Evolutionary conservation across 2,113 vertebrate species (phyloP).

Genomic region (Pelvicachromis taeniatus): DNA sequence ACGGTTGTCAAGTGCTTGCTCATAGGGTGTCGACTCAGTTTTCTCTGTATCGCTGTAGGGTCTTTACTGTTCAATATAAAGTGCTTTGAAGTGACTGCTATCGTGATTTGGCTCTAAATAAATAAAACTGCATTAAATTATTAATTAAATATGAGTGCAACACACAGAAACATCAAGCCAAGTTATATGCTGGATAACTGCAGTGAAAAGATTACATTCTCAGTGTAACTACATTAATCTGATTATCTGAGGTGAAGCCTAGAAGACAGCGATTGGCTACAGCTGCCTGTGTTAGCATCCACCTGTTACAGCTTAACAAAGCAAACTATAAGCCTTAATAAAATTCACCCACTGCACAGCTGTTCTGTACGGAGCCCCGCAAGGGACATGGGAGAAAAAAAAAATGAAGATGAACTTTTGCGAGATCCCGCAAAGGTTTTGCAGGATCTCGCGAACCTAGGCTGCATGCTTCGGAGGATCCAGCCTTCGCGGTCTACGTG

Average conservation of each 20-base stretch:
- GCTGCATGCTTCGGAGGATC: no score
- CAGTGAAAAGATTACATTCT: neutral
- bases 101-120: neutral
- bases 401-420: no score
- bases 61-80: neutral
- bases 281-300: neutral
- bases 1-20: neutral
- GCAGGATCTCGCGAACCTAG: no score
- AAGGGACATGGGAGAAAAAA: no score
- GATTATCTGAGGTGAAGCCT: neutral
- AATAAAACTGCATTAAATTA: neutral
- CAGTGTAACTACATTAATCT: neutral
- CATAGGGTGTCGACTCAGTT: neutral
- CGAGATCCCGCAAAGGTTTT: no score
- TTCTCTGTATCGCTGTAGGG: neutral
- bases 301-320: neutral
- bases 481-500: no score
- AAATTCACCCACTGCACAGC: neutral
- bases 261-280: accelerated
- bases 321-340: neutral
- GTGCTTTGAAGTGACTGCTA: neutral
- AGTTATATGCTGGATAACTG: neutral
- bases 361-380: no score
- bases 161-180: neutral
- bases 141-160: neutral